phyloP scores from a whole-genome alignment of 2,113 vertebrate species.

The Nettapus auritus region DNA sequence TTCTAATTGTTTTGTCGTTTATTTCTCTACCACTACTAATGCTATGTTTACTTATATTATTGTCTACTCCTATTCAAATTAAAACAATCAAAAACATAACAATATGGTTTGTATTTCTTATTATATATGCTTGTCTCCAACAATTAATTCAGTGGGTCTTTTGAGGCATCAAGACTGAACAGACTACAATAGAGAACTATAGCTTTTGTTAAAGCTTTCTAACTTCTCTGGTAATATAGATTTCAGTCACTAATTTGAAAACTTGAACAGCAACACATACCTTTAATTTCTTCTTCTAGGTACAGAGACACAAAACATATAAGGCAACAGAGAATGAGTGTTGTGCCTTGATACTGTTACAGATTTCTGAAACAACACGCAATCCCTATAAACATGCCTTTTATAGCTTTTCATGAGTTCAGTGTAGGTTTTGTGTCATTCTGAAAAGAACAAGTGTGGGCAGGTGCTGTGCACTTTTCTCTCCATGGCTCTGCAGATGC shows the following conservation, averaged over 20 bases:
- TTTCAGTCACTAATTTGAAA: not conserved
- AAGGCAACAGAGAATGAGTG: not conserved
- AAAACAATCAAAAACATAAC: not conserved
- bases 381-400: slow-evolving; percentile 8
- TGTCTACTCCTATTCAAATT: not conserved
- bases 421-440: slow-evolving; percentile 25
- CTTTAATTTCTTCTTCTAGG: not conserved
- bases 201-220: not conserved
- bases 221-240: not conserved
- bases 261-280: not conserved
- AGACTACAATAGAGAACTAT: not conserved
- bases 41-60: not conserved
- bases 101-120: not conserved
- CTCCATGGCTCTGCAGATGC: slow-evolving; percentile 25
- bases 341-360: not conserved
- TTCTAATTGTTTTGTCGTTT: not conserved
- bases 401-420: slow-evolving; percentile 22
- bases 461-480: slow-evolving; percentile 55
- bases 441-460: slow-evolving; percentile 43
- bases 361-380: slow-evolving; percentile 6
- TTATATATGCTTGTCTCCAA: not conserved
- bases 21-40: not conserved
- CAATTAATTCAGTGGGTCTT: not conserved
- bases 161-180: not conserved
- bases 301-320: not conserved